Conservation (phyloP, 2,113 vertebrate species). For the Agapornis roseicollis region DNA sequence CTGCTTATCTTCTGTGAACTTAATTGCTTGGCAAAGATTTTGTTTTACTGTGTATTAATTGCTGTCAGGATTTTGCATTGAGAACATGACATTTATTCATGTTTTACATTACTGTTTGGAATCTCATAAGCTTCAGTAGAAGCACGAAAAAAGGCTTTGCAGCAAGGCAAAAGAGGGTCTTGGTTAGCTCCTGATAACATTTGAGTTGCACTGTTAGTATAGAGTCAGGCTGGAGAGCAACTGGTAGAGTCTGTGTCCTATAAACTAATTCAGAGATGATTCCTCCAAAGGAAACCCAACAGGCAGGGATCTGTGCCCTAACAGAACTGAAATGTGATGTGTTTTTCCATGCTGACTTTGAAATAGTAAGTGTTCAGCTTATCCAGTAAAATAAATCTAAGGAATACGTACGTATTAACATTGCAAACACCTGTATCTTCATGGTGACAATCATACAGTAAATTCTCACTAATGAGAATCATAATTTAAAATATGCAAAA, state of each 20-base stretch:
- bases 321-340: not conserved
- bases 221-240: not conserved
- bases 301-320: not conserved
- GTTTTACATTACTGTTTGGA: not conserved
- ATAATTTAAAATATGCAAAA: not conserved
- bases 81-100: not conserved
- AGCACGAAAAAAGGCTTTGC: not conserved
- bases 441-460: not conserved
- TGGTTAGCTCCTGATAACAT: not conserved
- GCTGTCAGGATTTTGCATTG: not conserved
- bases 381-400: not conserved
- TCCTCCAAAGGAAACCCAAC: not conserved
- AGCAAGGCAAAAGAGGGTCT: not conserved
- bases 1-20: not conserved
- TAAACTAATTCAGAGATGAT: not conserved
- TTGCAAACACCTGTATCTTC: not conserved
- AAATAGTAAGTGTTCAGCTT: not conserved
- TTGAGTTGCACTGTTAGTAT: not conserved
- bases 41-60: not conserved
- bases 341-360: not conserved
- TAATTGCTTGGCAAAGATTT: constrained; percentile 20
- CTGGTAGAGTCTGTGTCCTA: not conserved
- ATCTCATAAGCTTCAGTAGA: not conserved
- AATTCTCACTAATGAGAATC: not conserved
- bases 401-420: not conserved